Conservation (phyloP, 1,140 invertebrate species). For the Drosophila arawakana region DNA sequence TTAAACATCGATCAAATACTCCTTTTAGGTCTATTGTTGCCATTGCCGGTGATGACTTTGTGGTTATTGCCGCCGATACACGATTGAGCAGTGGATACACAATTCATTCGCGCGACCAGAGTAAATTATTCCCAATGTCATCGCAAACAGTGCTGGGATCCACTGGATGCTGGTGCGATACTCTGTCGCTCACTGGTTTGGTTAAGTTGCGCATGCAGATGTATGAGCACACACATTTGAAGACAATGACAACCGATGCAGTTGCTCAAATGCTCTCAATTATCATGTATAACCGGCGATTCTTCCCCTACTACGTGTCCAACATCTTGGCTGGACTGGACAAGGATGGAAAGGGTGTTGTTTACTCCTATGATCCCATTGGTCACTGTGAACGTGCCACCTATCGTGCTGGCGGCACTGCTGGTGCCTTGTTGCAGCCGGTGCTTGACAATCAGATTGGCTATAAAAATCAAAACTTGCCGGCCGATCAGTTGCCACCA, state of each 20-base stretch:
- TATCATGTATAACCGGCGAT: constrained; percentile 97
- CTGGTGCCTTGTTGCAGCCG: constrained; percentile 91
- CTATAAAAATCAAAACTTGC: constrained; percentile 93
- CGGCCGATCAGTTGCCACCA: constrained; percentile 86
- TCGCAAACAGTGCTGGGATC: constrained; percentile 93
- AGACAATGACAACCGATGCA: constrained; percentile 95
- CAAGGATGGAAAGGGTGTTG: constrained; percentile 94
- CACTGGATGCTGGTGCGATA: constrained; percentile 99
- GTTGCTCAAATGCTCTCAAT: constrained; percentile 98
- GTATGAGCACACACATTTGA: constrained; percentile 98
- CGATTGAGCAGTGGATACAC: constrained; percentile 96
- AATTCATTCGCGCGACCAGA: constrained; percentile 94
- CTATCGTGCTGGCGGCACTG: constrained; percentile 94
- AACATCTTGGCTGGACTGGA: constrained; percentile 97
- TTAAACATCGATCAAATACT: background rate
- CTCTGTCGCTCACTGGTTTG: constrained; percentile 95
- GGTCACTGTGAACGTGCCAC: constrained; percentile 94
- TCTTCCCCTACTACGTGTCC: constrained; percentile 99
- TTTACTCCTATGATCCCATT: constrained; percentile 98
- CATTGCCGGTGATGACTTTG: constrained; percentile 96
- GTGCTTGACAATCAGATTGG: constrained; percentile 96
- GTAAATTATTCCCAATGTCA: constrained; percentile 93
- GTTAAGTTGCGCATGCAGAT: constrained; percentile 95
- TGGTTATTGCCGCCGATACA: constrained; percentile 94
- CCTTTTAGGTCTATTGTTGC: constrained; percentile 92